Conservation (phyloP, 2,113 vertebrate genomes). For the Xenus cinereus region DNA sequence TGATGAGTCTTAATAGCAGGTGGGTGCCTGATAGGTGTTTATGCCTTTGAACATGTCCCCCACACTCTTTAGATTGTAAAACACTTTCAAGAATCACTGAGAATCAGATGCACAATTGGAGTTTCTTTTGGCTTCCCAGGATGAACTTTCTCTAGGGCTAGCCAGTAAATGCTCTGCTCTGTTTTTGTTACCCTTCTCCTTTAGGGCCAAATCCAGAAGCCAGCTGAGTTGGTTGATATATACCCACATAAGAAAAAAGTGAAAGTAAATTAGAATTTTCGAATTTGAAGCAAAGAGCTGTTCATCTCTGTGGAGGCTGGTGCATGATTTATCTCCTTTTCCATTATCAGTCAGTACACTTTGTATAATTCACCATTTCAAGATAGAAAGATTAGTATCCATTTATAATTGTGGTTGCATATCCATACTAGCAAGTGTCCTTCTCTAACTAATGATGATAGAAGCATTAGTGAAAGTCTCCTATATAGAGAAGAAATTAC, state of each 20-base stretch:
- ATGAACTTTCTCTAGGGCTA: background rate
- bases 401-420: background rate
- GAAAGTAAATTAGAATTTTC: background rate
- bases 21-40: background rate
- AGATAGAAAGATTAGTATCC: background rate
- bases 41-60: background rate
- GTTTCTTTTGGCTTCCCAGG: background rate
- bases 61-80: background rate
- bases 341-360: background rate
- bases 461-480: background rate
- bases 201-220: background rate
- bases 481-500: background rate
- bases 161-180: background rate
- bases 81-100: background rate
- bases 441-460: background rate
- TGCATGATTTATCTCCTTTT: background rate
- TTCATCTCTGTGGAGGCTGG: background rate
- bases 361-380: background rate
- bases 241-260: background rate
- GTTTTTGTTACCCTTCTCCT: background rate
- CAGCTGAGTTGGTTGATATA: background rate
- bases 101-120: background rate
- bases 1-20: conserved; percentile 10
- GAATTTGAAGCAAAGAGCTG: background rate
- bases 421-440: background rate